Evolutionary conservation across 1,140 invertebrate genomes (phyloP), one percentile per base, ranked within the genome.

Genomic region (Drosophila ironensis): DNA sequence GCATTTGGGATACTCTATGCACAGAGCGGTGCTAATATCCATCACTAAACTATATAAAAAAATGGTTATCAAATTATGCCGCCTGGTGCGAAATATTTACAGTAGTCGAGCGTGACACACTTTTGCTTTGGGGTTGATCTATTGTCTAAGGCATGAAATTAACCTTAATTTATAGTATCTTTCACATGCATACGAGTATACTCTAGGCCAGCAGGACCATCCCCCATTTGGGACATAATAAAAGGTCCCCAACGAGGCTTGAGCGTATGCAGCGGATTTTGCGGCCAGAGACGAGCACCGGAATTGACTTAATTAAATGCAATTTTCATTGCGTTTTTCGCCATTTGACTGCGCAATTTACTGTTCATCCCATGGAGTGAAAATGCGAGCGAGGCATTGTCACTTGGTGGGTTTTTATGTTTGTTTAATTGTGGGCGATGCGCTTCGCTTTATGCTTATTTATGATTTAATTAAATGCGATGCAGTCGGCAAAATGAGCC

Each of bases 391-490:
- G 22, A 59, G 68, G 27, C 42, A 72, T 76, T 82, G 52, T 70
- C 77, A 82, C 56, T 81, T 60, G 40, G 53, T 57, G 53, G 45
- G 66, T 78, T 86, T 86, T 86, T 80, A 75, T 86, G 80, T 86
- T 86, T 86, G 81, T 80, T 86, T 86, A 80, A 86, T 86, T 86
- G 80, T 71, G 64, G 66, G 60, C 63, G 60, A 52, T 78, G 78
- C 78, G 80, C 57, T 71, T 45, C 81, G 80, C 71, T 86, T 80
- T 72, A 86, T 86, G 80, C 81, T 86, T 86, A 86, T 86, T 86
- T 86, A 86, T 86, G 80, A 86, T 86, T 86, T 86, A 86, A 86
- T 86, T 86, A 86, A 86, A 77, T 86, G 81, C 76, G 54, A 63
- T 46, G 50, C 57, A 45, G 50, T 24, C 78, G 73, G 53, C 46